Conservation (phyloP, 2,797 vertebrate genomes). For the Xiphorhynchus erythropygius region DNA sequence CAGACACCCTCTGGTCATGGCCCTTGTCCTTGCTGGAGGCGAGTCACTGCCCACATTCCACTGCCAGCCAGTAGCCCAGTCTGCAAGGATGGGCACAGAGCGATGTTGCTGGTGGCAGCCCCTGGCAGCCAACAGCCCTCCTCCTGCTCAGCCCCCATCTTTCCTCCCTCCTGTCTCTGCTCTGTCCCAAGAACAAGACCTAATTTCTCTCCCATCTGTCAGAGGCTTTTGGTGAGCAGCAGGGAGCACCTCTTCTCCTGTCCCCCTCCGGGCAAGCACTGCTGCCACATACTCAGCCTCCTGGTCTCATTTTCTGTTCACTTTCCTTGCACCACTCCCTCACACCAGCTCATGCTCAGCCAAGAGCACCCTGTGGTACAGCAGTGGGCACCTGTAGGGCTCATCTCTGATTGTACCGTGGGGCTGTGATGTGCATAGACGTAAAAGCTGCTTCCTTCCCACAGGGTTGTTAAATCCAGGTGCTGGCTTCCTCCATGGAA, state of each 20-base stretch:
- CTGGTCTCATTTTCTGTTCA: neutral
- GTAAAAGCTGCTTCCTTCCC: neutral
- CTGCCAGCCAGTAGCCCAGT: neutral
- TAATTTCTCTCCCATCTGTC: neutral
- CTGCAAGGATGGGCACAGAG: neutral
- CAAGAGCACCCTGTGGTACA: fast-evolving
- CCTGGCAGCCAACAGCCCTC: neutral
- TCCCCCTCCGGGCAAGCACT: neutral
- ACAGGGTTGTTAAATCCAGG: neutral
- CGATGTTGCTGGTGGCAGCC: neutral
- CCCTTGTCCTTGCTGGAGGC: neutral
- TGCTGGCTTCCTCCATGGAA: neutral
- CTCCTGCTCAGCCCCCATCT: neutral
- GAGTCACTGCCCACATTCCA: neutral
- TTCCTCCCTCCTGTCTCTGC: neutral
- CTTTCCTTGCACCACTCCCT: neutral
- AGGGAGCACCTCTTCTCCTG: neutral
- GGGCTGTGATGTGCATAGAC: neutral
- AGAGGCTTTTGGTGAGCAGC: neutral
- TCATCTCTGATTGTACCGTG: fast-evolving
- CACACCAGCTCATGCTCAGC: neutral
- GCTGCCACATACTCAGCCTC: neutral
- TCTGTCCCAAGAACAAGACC: neutral
- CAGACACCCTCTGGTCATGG: fast-evolving
- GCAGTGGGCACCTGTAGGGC: neutral